Evolutionary conservation across 2,113 vertebrate species (phyloP).

Genomic region (Brachyhypopomus gauderio): DNA sequence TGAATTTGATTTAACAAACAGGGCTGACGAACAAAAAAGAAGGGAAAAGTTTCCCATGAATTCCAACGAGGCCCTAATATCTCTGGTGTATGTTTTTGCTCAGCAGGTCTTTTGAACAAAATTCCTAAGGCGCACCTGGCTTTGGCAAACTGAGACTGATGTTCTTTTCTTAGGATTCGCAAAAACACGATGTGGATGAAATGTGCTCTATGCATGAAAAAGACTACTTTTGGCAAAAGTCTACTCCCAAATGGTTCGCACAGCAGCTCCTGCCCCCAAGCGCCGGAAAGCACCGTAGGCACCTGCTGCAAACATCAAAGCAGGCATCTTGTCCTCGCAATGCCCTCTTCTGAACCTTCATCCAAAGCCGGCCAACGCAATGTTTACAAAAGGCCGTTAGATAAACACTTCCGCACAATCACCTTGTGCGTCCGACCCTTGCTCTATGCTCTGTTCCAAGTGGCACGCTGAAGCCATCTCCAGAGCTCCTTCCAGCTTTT

Average conservation of each 20-base stretch:
- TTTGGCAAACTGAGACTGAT: neutral
- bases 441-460: neutral
- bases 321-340: neutral
- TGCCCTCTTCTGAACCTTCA: neutral
- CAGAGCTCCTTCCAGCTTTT: neutral
- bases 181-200: conserved; percentile 11
- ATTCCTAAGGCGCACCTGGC: neutral
- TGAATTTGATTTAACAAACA: neutral
- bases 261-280: conserved; percentile 4
- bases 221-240: neutral
- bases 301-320: neutral
- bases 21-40: neutral
- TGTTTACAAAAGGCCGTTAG: neutral
- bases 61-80: neutral
- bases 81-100: neutral
- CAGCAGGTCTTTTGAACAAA: neutral
- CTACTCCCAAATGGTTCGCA: neutral
- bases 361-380: neutral
- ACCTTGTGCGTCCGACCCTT: neutral
- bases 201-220: neutral
- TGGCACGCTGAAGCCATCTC: neutral
- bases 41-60: neutral
- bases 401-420: neutral
- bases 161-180: conserved; percentile 2
- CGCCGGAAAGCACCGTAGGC: neutral